Base-by-base conservation (phyloP, 2,797 vertebrate genomes). In the Parauchenoglanis ngamensis region DNA sequence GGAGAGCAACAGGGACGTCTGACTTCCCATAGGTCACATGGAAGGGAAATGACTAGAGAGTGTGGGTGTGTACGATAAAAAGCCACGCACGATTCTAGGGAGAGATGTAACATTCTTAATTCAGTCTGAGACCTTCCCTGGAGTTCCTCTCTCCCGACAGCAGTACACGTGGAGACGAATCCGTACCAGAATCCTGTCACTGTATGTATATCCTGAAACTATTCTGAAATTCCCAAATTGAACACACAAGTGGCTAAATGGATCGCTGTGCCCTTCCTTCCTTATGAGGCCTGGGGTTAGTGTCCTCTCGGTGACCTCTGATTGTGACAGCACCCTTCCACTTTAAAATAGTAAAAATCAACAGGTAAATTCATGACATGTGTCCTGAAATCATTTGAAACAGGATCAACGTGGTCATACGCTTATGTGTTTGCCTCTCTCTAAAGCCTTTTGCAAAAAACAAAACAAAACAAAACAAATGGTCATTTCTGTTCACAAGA, bases 11-110 rank as follows among this genome's bases (percentile, higher is more conserved):
- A 87, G 90, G 90, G 93, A 93, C 85, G 57, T 92, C 92, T 89
- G 91, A 91, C 94, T 94, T 95, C 94, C 94, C 92, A 89, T 85
- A 75, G 79, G 86, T 92, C 92, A 83, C 84, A 84, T 88, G 92
- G 87, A 90, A 40, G 83, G 90, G 92, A 91, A 85, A 85, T 57
- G 63, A 85, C 57, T 81, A 3, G 44, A 28, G n/a, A 44, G 59
- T 21, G 13, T 73, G 83, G 82, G 85, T 87, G 76, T 85, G 81
- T 61, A 44, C 59, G 52, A 76, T 12, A 73, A 17, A 87, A 83
- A 52, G 46, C 70, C 54, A 67, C 3, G 28, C 40, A 72, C 31
- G 49, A 12, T 35, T 52, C 28, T 52, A 59, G n/a, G 19, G 31
- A 78, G 72, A 49, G 67, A 63, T 70, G 23, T 52, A 40, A 21